Evolutionary conservation across 2,797 vertebrate species (phyloP).

Genomic region (Antennarius maculatus): DNA sequence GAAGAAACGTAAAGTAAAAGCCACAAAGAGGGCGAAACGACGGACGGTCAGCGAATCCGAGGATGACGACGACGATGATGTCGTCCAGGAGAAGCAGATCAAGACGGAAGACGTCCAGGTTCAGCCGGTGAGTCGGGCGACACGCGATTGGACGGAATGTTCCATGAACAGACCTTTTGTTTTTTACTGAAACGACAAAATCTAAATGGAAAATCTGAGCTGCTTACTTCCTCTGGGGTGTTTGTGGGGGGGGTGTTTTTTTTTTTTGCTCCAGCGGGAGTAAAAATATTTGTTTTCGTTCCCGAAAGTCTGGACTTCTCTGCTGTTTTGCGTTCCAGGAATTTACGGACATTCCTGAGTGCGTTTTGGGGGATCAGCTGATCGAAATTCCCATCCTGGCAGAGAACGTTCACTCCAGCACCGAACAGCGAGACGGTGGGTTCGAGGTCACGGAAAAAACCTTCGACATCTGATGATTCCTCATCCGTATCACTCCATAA

Average conservation of each 20-base stretch:
- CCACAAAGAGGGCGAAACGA: conserved; percentile 60
- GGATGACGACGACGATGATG: conserved; percentile 6
- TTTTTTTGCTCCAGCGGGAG: no score
- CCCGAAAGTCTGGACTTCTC: background rate
- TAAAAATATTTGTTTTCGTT: no score
- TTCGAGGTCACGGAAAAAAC: background rate
- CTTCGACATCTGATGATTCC: no score
- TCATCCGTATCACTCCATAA: background rate
- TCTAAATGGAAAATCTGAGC: no score
- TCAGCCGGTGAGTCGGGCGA: conserved; percentile 66
- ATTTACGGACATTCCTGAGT: conserved; percentile 21
- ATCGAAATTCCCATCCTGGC: background rate
- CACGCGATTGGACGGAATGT: background rate
- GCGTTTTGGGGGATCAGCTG: background rate
- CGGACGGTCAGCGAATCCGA: conserved; percentile 37
- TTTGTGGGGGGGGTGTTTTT: no score
- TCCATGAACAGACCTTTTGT: no score
- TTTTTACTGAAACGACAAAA: no score
- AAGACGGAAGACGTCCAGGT: conserved; percentile 65
- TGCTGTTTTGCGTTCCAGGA: background rate
- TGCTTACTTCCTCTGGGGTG: no score
- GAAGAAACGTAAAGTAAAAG: conserved; percentile 53
- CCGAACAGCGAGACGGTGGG: conserved; percentile 23
- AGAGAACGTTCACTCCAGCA: conserved; percentile 3
- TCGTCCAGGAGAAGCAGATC: conserved; percentile 48